phyloP scores from a whole-genome alignment of 1,140 invertebrate genomes.

The Trichoplusia ni region DNA sequence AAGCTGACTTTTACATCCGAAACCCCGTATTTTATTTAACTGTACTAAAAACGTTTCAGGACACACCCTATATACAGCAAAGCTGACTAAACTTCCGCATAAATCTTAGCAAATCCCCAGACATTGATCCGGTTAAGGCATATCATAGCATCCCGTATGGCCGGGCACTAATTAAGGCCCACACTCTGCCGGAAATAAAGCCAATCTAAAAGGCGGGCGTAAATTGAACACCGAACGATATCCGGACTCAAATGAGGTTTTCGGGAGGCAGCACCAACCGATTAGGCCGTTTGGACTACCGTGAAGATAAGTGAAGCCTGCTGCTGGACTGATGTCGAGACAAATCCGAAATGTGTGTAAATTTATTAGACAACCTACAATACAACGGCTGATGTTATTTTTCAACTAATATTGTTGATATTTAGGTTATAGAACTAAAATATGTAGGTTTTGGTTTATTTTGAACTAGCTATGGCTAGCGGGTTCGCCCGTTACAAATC shows the following conservation, averaged over 20 bases:
- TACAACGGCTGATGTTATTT: too few species aligned
- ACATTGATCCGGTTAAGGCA: background rate
- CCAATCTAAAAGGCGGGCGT: slow-evolving; percentile 27
- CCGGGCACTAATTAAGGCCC: slow-evolving; percentile 9
- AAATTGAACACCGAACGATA: slow-evolving; percentile 26
- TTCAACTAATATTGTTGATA: too few species aligned
- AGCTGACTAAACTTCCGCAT: background rate
- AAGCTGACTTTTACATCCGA: too few species aligned
- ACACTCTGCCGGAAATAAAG: slow-evolving; percentile 21
- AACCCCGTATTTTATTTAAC: background rate
- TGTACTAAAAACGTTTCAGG: background rate
- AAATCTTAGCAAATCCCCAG: background rate
- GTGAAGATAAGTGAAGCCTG: background rate
- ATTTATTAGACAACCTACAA: too few species aligned
- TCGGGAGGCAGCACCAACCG: slow-evolving; percentile 15
- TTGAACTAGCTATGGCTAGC: too few species aligned
- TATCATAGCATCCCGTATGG: background rate
- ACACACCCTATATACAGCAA: background rate
- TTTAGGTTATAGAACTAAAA: too few species aligned
- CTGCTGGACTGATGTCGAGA: background rate
- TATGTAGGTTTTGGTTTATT: too few species aligned
- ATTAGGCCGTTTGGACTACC: slow-evolving; percentile 5
- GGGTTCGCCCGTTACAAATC: too few species aligned
- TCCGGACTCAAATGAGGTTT: slow-evolving; percentile 36
- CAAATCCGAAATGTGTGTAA: too few species aligned